Evolutionary conservation across 92 coral and sea anemone species (phyloP).

Genomic region (Actinostola sp.): DNA sequence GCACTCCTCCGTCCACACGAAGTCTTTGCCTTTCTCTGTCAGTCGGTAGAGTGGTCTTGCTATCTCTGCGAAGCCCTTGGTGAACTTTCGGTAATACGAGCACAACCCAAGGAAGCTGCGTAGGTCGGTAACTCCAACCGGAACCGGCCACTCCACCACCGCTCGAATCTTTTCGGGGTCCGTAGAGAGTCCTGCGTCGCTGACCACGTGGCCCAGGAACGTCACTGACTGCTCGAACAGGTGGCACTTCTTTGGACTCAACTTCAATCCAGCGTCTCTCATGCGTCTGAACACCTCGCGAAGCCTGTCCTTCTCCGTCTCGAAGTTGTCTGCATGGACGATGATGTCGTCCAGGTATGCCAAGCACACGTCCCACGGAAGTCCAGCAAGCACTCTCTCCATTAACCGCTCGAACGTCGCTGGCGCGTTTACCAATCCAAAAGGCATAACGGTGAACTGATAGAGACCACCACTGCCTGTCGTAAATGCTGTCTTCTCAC

Average conservation of each 20-base stretch:
- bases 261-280: slow-evolving; percentile 23
- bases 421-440: slow-evolving; percentile 19
- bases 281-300: slow-evolving; percentile 19
- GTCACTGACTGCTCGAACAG: slow-evolving; percentile 20
- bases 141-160: slow-evolving; percentile 24
- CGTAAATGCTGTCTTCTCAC: slow-evolving; percentile 35
- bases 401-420: slow-evolving; percentile 33
- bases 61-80: not conserved
- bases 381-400: slow-evolving; percentile 31
- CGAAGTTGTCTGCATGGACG: slow-evolving; percentile 18
- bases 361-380: slow-evolving; percentile 23
- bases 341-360: slow-evolving; percentile 25
- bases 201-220: slow-evolving; percentile 36
- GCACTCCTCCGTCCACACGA: too few relatives aligned
- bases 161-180: slow-evolving; percentile 18
- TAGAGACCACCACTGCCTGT: slow-evolving; percentile 1
- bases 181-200: slow-evolving; percentile 16
- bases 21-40: too few relatives aligned
- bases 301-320: slow-evolving; percentile 4
- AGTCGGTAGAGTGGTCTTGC: slow-evolving; percentile 27
- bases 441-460: slow-evolving; percentile 18
- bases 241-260: slow-evolving; percentile 28
- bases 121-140: not conserved
- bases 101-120: slow-evolving; percentile 35
- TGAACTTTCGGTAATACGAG: slow-evolving; percentile 6